A percentile compares a stretch with the other conserved stretches of the same genome.
Conservation (phyloP, 2,113 vertebrate genomes). For the Menidia beryllina region DNA sequence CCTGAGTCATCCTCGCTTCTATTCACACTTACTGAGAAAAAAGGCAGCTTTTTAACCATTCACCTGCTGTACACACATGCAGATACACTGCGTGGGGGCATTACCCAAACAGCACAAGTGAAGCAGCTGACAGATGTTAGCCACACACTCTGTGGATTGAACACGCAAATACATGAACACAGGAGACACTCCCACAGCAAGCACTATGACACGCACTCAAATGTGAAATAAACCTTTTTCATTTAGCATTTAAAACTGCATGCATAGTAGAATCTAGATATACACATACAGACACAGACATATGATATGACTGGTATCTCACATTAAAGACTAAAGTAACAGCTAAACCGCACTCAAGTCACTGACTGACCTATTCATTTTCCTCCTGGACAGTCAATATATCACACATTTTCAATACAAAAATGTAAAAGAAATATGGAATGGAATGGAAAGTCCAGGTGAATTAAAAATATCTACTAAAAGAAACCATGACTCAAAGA, state of each 20-base stretch:
- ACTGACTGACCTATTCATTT: constrained; percentile 40
- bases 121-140: constrained; percentile 56
- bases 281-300: constrained; percentile 44
- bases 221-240: constrained; percentile 50
- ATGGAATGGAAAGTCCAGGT: constrained; percentile 48
- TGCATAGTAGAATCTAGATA: constrained; percentile 21
- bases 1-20: constrained; percentile 75
- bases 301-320: constrained; percentile 39
- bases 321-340: constrained; percentile 20
- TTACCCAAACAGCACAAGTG: constrained; percentile 47
- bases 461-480: constrained; percentile 69
- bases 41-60: constrained; percentile 61
- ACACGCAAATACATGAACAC: constrained; percentile 27
- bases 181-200: constrained; percentile 54
- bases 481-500: constrained; percentile 73
- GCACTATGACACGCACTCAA: constrained; percentile 37
- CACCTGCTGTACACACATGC: constrained; percentile 49
- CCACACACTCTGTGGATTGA: constrained; percentile 26
- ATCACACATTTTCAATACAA: constrained; percentile 35
- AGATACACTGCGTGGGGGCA: constrained; percentile 47
- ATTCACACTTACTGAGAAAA: constrained; percentile 69
- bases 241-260: constrained; percentile 40
- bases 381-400: constrained; percentile 30
- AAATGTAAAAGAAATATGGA: constrained; percentile 17
- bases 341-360: constrained; percentile 33